Base-by-base conservation (phyloP, 2,113 vertebrate genomes). In the Chaetura pelagica region DNA sequence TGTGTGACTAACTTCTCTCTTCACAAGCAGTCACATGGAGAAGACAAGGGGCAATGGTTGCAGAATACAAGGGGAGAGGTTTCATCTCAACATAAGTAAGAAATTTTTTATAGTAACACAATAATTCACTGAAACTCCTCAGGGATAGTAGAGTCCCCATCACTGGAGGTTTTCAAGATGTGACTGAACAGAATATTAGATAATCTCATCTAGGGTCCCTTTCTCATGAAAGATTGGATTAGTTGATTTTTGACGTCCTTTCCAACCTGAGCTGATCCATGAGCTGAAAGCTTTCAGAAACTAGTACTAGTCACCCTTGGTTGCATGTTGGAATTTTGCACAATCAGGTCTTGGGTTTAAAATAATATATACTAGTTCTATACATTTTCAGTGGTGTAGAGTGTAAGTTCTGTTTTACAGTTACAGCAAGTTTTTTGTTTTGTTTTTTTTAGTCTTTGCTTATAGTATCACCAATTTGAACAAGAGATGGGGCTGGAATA, bases 281-380 rank as follows among this genome's bases (percentile, higher is more conserved):
- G 35, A 75, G n/a, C 18, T 11, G 16, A 46, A 72, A 72, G 20
- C 4, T 29, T 49, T 84, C 66, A 73, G 79, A 74, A 62, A 68
- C 7, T 29, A 22, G 9, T 55, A 38, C 19, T 22, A 44, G 19
- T 46, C 38, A 51, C 27, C 5, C 6, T 2, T 0, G 0, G 15
- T 16, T 64, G 7, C 44, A 17, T 22, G 9, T 12, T 64, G 40
- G 30, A 62, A 62, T 75, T 54, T 72, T 48, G 52, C 66, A 21
- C 49, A 78, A 10, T 20, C 17, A 24, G 0, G 8, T 61, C 52
- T 54, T 57, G 7, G 1, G 4, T 14, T 63, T 75, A 42, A 68
- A 58, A 40, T 32, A 52, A 26, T 14, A 2, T 35, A 6, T 61
- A 34, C 21, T 35, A 32, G 21, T 55, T 84, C 44, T 35, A 48